Conservation (phyloP, 2,797 vertebrate species). For the Xerus rutilus region DNA sequence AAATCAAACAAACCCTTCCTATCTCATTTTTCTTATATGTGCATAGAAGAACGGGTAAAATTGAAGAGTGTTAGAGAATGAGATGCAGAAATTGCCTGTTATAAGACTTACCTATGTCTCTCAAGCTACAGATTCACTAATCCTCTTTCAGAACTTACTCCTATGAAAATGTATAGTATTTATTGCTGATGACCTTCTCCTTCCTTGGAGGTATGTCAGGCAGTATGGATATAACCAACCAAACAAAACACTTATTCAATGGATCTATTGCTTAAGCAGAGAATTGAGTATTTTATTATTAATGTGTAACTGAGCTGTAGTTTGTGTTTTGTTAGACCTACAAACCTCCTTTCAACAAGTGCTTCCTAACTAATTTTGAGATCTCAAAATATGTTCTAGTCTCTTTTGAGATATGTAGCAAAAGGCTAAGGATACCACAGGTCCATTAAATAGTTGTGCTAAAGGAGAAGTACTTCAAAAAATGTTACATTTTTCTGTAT, state of each 20-base stretch:
- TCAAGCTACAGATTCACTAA: neutral
- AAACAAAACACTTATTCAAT: neutral
- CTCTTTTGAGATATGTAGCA: neutral
- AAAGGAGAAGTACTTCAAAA: neutral
- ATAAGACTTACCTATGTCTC: neutral
- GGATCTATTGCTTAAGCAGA: conserved; percentile 11
- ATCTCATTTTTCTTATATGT: conserved; percentile 1
- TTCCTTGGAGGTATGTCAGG: neutral
- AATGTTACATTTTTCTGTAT: neutral
- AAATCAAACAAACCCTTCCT: neutral
- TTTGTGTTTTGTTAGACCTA: conserved; percentile 53
- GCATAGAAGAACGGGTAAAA: neutral
- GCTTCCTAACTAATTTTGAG: conserved; percentile 45
- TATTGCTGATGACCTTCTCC: neutral
- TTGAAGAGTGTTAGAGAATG: neutral
- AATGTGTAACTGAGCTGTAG: conserved; percentile 43
- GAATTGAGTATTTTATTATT: conserved; percentile 59
- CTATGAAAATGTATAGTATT: neutral
- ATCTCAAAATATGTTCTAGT: neutral
- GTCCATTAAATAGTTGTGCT: neutral
- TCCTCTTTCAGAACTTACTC: neutral
- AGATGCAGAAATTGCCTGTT: neutral
- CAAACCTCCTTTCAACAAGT: neutral
- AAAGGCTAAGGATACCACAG: neutral
- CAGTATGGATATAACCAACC: neutral